Evolutionary conservation across 2,113 vertebrate species (phyloP), one percentile per base, ranked within the genome.

Genomic region (Mastomys coucha): DNA sequence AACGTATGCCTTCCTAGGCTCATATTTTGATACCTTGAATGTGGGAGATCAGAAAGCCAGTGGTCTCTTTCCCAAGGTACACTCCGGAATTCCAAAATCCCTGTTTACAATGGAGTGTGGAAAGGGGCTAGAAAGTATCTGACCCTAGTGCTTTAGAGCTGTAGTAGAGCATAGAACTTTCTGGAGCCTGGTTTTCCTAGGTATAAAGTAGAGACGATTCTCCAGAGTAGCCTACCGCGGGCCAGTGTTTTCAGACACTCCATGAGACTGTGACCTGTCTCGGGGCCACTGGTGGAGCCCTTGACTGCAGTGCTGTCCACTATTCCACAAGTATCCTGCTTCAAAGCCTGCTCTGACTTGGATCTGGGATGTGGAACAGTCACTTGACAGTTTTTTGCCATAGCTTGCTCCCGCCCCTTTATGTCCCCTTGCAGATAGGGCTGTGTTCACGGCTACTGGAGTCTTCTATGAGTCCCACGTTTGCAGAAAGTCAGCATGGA

Each of bases 391-490:
- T n/a, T 78, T 77, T 85, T 7, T 16, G 1, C 70, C 39, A 24
- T 39, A 20, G 7, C 65, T 31, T 56, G 10, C 58, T 13, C 2
- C 75, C 70, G 51, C 51, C 8, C 2, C 0, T 22, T 0, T 10
- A 19, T 10, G 2, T 39, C 10, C 3, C 28, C 0, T n/a, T 1
- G 51, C 5, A 39, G 58, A 39, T 3, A 5, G 39, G 2, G 58
- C 24, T 26, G 5, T 7, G 7, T 11, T 45, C 88, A 17, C 78
- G 0, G 7, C 84, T 67, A 0, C 26, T 7, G 0, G 0, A 8
- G 7, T 12, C 67, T 63, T 69, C 78, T 2, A 0, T 9, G 24
- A 2, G 22, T 42, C 49, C 65, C 45, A 24, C 20, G 4, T 7
- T 20, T 60, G 22, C 11, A 16, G 80, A 7, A 20, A 26, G 51